A percentile compares a stretch with the other conserved stretches of the same genome.
These are phyloP conservation scores for Bhutanitis thaidina DNA, from an alignment of 2,888 invertebrate species.

Conservation along the genomic window DNA sequence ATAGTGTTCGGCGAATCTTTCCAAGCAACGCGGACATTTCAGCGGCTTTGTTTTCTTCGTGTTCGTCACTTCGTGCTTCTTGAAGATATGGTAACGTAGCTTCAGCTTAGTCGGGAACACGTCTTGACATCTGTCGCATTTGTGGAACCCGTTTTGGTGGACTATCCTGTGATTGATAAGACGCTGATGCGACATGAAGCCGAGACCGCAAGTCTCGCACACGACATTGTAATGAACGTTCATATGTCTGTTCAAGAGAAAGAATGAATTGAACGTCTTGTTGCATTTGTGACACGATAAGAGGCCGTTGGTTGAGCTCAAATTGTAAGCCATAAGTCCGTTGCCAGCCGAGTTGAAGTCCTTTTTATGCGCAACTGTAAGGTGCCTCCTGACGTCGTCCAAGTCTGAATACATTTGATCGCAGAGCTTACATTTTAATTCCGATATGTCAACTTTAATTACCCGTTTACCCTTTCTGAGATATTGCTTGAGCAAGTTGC, in stretches of 20 bases:
- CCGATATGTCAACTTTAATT: conserved; percentile 69
- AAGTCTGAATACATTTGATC: conserved; percentile 59
- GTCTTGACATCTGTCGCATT: conserved; percentile 61
- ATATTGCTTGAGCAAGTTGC: conserved; percentile 52
- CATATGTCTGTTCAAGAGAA: conserved; percentile 66
- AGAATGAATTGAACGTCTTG: conserved; percentile 65
- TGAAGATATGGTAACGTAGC: conserved; percentile 59
- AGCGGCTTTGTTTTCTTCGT: conserved; percentile 58
- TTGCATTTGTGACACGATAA: conserved; percentile 60
- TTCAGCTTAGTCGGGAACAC: conserved; percentile 63
- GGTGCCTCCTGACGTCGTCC: conserved; percentile 59
- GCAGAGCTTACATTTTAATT: conserved; percentile 59
- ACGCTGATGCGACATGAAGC: conserved; percentile 67
- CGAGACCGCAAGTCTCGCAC: conserved; percentile 68
- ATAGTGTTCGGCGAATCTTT: conserved; percentile 67
- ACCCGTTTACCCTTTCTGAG: conserved; percentile 65
- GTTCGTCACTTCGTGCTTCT: conserved; percentile 60
- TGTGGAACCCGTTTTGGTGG: conserved; percentile 61
- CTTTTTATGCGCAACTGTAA: conserved; percentile 49
- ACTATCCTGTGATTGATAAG: conserved; percentile 62
- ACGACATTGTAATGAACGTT: conserved; percentile 68
- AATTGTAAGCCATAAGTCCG: conserved; percentile 64
- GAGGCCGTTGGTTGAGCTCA: conserved; percentile 49
- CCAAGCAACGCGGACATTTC: conserved; percentile 68
- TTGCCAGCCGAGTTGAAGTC: conserved; percentile 69